Conservation (phyloP, 1,140 invertebrate species). For the Pantala flavescens region DNA sequence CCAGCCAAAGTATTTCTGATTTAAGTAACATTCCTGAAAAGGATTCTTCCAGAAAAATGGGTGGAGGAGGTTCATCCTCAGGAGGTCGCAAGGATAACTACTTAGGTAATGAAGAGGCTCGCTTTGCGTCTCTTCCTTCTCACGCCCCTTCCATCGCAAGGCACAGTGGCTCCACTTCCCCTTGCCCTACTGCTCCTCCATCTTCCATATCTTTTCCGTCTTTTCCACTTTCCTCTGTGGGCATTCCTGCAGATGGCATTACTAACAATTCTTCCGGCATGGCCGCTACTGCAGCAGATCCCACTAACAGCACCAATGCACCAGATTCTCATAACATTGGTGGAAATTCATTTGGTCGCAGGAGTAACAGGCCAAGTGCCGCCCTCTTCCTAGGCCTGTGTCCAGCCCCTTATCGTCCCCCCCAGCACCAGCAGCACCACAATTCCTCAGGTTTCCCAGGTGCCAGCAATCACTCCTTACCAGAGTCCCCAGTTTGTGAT, state of each 20-base stretch:
- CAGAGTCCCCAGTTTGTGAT: slow-evolving; percentile 40
- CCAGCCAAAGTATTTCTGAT: slow-evolving; percentile 72
- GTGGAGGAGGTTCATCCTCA: background rate
- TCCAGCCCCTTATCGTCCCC: background rate
- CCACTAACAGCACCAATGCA: slow-evolving; percentile 15
- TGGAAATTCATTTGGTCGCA: slow-evolving; percentile 9
- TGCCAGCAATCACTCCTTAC: slow-evolving; percentile 36
- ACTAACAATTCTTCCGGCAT: background rate
- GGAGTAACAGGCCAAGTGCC: background rate
- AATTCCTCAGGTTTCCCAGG: background rate
- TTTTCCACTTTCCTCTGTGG: background rate
- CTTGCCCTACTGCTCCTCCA: background rate
- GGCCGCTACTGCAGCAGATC: slow-evolving; percentile 11
- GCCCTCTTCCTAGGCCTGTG: slow-evolving; percentile 14
- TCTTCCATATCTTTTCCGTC: background rate
- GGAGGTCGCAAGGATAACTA: background rate
- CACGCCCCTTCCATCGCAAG: background rate
- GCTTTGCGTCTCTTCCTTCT: slow-evolving; percentile 10
- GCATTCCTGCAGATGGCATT: background rate
- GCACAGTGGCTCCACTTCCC: background rate
- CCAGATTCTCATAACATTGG: slow-evolving; percentile 11
- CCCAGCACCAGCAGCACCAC: background rate
- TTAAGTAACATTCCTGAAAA: slow-evolving; percentile 42
- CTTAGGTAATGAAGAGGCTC: slow-evolving; percentile 13
- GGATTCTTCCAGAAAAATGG: slow-evolving; percentile 22